phyloP scores from a whole-genome alignment of 2,797 vertebrate species.

The Hippoglossus hippoglossus region DNA sequence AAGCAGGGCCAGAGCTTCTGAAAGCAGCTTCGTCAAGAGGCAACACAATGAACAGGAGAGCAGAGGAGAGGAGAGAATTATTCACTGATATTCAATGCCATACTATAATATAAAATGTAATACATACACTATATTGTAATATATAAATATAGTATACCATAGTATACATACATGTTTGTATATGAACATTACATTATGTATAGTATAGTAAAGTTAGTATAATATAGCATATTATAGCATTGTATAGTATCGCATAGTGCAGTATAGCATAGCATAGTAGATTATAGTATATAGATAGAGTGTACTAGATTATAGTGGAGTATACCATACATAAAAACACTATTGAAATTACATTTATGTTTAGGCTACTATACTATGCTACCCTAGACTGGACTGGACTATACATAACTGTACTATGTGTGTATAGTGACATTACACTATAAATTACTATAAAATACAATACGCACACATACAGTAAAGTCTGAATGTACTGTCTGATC shows the following conservation, averaged over 20 bases:
- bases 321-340: too few species aligned
- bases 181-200: too few species aligned
- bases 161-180: too few species aligned
- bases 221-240: too few species aligned
- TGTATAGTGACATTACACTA: neutral
- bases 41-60: neutral
- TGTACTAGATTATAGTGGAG: too few species aligned
- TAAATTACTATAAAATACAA: neutral
- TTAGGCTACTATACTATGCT: neutral
- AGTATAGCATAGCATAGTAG: too few species aligned
- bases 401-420: neutral
- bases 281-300: too few species aligned
- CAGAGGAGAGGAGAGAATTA: neutral
- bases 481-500: slow-evolving; percentile 37
- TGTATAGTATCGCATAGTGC: too few species aligned
- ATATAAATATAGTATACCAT: too few species aligned
- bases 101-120: neutral
- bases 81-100: neutral
- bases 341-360: too few species aligned
- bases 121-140: too few species aligned
- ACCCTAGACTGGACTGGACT: neutral
- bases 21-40: slow-evolving; percentile 19
- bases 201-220: too few species aligned
- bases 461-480: slow-evolving; percentile 27
- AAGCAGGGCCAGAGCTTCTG: slow-evolving; percentile 6